Conservation (phyloP, 2,797 vertebrate species). For the Cichlasoma orientale region DNA sequence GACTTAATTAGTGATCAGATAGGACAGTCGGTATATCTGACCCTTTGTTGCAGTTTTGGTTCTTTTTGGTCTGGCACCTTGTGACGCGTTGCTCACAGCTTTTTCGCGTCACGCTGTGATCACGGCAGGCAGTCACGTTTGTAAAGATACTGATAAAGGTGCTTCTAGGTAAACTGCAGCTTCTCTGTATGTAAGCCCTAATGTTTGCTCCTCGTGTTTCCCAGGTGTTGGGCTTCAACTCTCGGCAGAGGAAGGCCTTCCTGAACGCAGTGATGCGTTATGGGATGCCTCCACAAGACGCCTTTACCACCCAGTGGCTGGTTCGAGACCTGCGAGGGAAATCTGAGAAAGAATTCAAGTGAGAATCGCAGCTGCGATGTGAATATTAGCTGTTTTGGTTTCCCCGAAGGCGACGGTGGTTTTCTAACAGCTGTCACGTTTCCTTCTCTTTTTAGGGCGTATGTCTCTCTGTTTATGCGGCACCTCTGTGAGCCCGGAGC, state of each 20-base stretch:
- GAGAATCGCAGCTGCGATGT: constrained; percentile 9
- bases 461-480: constrained; percentile 97
- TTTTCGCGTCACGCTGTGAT: no score
- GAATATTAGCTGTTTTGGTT: neutral
- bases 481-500: constrained; percentile 97
- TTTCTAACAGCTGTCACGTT: fast-evolving
- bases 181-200: neutral
- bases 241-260: constrained; percentile 98
- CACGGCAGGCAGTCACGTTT: neutral
- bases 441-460: constrained; percentile 77
- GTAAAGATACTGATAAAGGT: no score
- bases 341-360: constrained; percentile 99
- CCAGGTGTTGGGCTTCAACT: constrained; percentile 97
- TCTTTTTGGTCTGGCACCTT: fast-evolving
- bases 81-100: fast-evolving
- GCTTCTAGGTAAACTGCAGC: no score
- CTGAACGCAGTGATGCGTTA: constrained; percentile 99
- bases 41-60: no score
- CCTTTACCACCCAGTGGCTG: constrained; percentile 98
- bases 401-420: neutral
- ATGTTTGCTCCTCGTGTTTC: neutral
- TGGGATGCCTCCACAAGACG: constrained; percentile 98
- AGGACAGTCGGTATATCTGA: neutral
- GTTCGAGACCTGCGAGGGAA: constrained; percentile 96
- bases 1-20: no score